These are phyloP conservation scores for Neodiprion fabricii DNA, from an alignment of 1,140 invertebrate species.

Conservation along the genomic window DNA sequence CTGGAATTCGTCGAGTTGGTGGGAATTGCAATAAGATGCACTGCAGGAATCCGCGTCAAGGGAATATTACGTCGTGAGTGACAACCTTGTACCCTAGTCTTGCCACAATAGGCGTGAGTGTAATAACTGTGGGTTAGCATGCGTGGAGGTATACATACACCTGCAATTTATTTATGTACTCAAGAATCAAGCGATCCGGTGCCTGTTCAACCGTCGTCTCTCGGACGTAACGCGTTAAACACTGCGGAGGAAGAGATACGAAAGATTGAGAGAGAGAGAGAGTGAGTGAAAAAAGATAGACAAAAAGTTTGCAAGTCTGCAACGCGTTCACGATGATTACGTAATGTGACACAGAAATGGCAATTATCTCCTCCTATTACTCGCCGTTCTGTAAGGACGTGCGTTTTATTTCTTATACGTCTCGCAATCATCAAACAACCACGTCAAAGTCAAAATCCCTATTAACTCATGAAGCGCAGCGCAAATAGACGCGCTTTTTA, in stretches of 20 bases:
- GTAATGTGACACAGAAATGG: constrained; percentile 39
- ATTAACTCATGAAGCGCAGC: no score
- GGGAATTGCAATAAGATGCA: no score
- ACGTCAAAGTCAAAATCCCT: no score
- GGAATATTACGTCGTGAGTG: no score
- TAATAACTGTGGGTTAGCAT: not conserved
- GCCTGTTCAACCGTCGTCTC: not conserved
- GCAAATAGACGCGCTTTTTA: no score
- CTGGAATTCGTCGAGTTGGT: no score
- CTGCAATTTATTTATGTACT: not conserved
- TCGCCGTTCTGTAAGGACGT: not conserved
- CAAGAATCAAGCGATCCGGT: not conserved
- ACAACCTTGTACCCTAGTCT: not conserved
- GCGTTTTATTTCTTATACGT: no score
- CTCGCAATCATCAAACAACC: no score
- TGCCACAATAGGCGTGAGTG: not conserved
- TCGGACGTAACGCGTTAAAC: not conserved
- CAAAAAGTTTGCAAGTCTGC: not conserved
- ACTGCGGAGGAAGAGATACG: not conserved
- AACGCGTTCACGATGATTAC: not conserved
- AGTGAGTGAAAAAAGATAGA: not conserved
- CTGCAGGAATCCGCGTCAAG: no score
- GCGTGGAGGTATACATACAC: not conserved
- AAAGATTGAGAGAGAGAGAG: not conserved
- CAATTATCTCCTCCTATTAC: constrained; percentile 28